Conservation (phyloP, 2,113 vertebrate species). For the Anguilla japonica region DNA sequence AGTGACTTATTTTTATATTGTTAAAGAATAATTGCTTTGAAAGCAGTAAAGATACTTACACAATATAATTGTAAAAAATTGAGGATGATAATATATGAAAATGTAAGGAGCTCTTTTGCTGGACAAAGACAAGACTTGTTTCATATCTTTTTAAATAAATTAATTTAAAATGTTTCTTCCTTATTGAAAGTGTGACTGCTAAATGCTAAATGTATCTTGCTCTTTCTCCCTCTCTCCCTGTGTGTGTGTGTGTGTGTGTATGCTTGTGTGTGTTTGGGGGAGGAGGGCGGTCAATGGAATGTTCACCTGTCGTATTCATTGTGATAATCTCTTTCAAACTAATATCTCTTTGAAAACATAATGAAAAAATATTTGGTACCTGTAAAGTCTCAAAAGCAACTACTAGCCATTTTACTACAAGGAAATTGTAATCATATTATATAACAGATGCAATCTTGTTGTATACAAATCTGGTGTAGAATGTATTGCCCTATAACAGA, state of each 20-base stretch:
- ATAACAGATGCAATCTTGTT: background rate
- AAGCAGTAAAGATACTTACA: constrained; percentile 27
- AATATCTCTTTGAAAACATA: background rate
- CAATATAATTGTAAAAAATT: constrained; percentile 44
- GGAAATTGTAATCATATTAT: background rate
- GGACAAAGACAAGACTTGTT: constrained; percentile 65
- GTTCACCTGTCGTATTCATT: background rate
- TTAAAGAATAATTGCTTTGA: constrained; percentile 32
- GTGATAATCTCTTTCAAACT: background rate
- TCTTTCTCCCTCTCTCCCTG: background rate
- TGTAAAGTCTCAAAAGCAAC: background rate
- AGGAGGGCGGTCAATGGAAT: background rate
- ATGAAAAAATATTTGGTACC: no score
- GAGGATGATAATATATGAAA: constrained; percentile 40
- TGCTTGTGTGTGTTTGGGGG: constrained; percentile 1
- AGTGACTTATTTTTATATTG: constrained; percentile 56
- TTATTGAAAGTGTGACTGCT: constrained; percentile 11
- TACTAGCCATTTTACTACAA: background rate
- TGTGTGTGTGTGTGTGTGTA: constrained; percentile 10
- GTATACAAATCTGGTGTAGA: background rate
- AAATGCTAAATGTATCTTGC: constrained; percentile 43
- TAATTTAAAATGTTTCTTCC: constrained; percentile 25
- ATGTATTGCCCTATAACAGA: background rate
- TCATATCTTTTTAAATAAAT: constrained; percentile 68
- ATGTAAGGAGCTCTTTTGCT: constrained; percentile 68